phyloP scores from a whole-genome alignment of 2,113 vertebrate species.

The Thermophis baileyi region DNA sequence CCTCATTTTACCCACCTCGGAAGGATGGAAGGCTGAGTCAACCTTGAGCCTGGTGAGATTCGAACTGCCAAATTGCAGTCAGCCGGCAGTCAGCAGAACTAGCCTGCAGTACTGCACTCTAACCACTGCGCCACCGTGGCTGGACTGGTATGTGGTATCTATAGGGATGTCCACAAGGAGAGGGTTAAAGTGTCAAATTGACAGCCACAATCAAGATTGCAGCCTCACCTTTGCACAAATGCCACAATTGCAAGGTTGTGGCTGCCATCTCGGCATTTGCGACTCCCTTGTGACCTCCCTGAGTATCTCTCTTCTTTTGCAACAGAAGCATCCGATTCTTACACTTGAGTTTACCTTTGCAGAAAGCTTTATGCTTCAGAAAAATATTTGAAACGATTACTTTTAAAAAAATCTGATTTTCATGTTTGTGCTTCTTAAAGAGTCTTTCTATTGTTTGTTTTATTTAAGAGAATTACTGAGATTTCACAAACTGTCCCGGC shows the following conservation, averaged over 20 bases:
- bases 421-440: not conserved
- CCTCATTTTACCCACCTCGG: no score
- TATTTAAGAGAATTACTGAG: not conserved
- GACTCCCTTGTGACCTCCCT: not conserved
- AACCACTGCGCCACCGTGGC: no score
- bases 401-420: not conserved
- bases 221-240: not conserved
- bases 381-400: slow-evolving; percentile 60
- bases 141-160: no score
- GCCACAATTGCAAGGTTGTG: not conserved
- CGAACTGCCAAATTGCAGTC: no score
- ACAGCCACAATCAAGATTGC: not conserved
- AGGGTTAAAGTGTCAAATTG: not conserved
- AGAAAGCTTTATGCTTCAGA: slow-evolving; percentile 62
- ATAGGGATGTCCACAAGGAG: not conserved
- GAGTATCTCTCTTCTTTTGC: slow-evolving; percentile 42
- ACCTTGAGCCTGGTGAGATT: no score
- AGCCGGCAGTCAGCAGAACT: no score
- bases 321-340: slow-evolving; percentile 61
- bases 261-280: not conserved
- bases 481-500: not conserved
- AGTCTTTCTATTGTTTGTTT: not conserved
- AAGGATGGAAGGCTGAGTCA: no score
- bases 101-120: no score
- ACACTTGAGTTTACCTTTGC: slow-evolving; percentile 43